phyloP scores from a whole-genome alignment of 37 sponge, comb jelly and placozoan species.

The Ephydatia muelleri region DNA sequence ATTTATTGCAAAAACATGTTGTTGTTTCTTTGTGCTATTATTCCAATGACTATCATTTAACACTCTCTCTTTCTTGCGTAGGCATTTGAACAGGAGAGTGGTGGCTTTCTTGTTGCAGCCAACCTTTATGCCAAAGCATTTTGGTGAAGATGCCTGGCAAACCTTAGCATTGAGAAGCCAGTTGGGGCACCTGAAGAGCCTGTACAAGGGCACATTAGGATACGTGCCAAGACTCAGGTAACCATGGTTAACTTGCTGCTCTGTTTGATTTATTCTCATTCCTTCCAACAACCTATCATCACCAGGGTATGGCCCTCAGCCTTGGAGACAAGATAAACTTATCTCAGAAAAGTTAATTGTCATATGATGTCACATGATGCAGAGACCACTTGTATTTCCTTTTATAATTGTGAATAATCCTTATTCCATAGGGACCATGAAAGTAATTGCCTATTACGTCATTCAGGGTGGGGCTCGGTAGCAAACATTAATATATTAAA shows the following conservation, averaged over 20 bases:
- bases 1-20: no score
- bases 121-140: conserved; percentile 96
- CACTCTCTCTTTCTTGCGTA: not conserved
- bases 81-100: conserved; percentile 65
- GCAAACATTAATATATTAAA: no score
- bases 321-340: conserved; percentile 98
- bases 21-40: no score
- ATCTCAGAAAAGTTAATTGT: conserved; percentile 76
- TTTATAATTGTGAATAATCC: not conserved
- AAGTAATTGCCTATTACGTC: no score
- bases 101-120: conserved; percentile 97
- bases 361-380: not conserved
- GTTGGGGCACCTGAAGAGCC: conserved; percentile 34
- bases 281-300: not conserved
- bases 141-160: conserved; percentile 99
- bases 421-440: no score
- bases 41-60: not conserved
- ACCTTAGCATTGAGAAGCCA: conserved; percentile 89
- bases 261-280: not conserved
- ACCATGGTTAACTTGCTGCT: not conserved
- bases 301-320: conserved; percentile 97
- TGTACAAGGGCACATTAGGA: conserved; percentile 94
- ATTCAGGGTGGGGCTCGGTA: no score
- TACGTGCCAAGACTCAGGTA: conserved; percentile 97
- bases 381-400: not conserved